phyloP scores from a whole-genome alignment of 2,113 vertebrate species.

The Chamaetylas fuelleborni region DNA sequence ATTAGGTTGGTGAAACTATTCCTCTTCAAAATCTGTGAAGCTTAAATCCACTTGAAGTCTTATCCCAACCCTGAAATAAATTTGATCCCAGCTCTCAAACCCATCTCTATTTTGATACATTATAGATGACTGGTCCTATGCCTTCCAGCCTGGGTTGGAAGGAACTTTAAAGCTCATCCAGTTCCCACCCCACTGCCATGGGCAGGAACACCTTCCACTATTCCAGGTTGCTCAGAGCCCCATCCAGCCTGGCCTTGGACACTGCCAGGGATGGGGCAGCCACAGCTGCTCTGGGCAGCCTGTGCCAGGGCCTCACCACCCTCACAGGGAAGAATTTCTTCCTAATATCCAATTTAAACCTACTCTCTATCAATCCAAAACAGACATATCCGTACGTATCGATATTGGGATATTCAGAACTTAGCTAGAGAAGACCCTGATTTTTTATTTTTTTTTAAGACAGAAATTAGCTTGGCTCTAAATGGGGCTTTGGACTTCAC shows the following conservation, averaged over 20 bases:
- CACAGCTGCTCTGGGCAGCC: neutral
- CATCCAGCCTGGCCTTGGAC: neutral
- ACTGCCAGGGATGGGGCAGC: neutral
- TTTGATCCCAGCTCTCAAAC: neutral
- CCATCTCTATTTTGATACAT: neutral
- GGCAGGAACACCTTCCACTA: neutral
- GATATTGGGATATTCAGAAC: neutral
- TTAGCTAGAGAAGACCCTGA: neutral
- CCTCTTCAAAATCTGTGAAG: neutral
- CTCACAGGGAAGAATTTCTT: neutral
- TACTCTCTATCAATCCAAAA: neutral
- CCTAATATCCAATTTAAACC: neutral
- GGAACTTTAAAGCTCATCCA: neutral
- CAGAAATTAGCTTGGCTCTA: neutral
- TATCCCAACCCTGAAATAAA: neutral
- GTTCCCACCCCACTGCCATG: neutral
- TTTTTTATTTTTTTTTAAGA: neutral
- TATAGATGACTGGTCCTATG: neutral
- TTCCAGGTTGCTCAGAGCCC: neutral
- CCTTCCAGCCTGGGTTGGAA: neutral
- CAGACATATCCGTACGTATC: neutral
- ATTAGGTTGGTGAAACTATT: neutral
- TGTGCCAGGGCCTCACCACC: neutral
- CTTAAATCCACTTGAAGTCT: neutral
- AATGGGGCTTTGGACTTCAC: neutral